Evolutionary conservation across 35 echinoderm and acorn worm species (phyloP).

Genomic region (Ptychodera flava): DNA sequence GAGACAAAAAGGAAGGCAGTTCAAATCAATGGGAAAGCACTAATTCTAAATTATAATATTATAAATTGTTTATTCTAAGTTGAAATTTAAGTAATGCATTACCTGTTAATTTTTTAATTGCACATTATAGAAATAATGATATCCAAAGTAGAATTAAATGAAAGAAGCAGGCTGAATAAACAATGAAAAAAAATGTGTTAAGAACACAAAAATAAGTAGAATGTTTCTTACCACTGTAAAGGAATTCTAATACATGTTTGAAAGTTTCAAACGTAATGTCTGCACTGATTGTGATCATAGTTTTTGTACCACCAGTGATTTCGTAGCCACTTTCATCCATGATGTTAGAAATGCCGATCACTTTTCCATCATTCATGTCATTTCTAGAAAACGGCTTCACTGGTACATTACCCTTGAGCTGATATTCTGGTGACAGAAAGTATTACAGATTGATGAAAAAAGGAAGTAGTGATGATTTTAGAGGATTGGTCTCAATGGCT

Average conservation of each 20-base stretch:
- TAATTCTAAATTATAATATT: too few relatives aligned
- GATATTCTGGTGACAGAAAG: neutral
- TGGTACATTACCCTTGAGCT: neutral
- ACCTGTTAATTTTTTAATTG: too few relatives aligned
- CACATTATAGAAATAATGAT: neutral
- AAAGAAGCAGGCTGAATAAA: neutral
- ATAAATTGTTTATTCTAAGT: too few relatives aligned
- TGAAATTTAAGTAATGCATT: too few relatives aligned
- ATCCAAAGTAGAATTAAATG: neutral
- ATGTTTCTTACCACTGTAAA: slow-evolving; percentile 56
- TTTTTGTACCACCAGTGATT: neutral
- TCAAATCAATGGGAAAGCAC: neutral
- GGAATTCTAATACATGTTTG: slow-evolving; percentile 52
- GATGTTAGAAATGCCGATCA: slow-evolving; percentile 55
- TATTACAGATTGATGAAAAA: too few relatives aligned
- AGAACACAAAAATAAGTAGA: slow-evolving; percentile 23
- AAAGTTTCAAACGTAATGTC: slow-evolving; percentile 54
- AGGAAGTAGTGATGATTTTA: too few relatives aligned
- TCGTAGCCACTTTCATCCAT: slow-evolving; percentile 14
- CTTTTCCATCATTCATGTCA: slow-evolving; percentile 58
- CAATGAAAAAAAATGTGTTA: neutral
- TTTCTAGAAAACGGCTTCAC: slow-evolving; percentile 27
- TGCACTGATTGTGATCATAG: slow-evolving; percentile 42
- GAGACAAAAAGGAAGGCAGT: neutral
- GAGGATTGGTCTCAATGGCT: too few relatives aligned